Evolutionary conservation across 1,140 invertebrate species (phyloP), one percentile per base, ranked within the genome.

Genomic region (Phortica variegata): DNA sequence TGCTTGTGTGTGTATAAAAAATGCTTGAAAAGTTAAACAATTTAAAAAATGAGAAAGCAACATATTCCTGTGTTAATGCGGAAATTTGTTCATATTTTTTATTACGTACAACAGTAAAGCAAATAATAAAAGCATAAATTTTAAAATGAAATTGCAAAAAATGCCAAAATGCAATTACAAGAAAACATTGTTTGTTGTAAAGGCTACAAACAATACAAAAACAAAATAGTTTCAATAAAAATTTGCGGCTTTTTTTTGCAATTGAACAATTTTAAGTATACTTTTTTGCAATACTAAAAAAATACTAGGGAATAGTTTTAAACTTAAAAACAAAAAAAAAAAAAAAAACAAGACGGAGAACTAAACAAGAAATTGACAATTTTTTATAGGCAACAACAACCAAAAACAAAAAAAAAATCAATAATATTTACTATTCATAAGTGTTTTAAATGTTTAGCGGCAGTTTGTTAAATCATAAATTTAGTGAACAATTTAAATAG

Each of bases 251-350:
- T 34, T 29, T 34, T 34, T 34, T 10, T 34, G 12, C 12, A 34
- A 34, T 6, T 15, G n/a, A 34, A 34, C 16, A 34, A 34, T 6
- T 34, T 5, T 4, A 34, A 10, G 16, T 34, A 34, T 10, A 47
- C 37, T 34, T n/a, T n/a, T n/a, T n/a, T n/a, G n/a, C n/a, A n/a
- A n/a, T n/a, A n/a, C n/a, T n/a, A n/a, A n/a, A n/a, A n/a, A n/a
- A n/a, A 37, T 16, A 37, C 43, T 38, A 46, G 44, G 19, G 36
- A 46, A 39, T 46, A 45, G 43, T 45, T 45, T 34, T 45, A 45
- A 45, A 36, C 32, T 45, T 33, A 19, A 31, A 43, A 34, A 34
- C 12, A 10, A 34, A 34, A 34, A 34, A 4, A n/a, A 34, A 34
- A 34, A 10, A 34, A 34, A 34, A 34, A 4, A n/a, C 13, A 34